Evolutionary conservation across 2,888 invertebrate genomes (phyloP).

Genomic region (Cabera pusaria): DNA sequence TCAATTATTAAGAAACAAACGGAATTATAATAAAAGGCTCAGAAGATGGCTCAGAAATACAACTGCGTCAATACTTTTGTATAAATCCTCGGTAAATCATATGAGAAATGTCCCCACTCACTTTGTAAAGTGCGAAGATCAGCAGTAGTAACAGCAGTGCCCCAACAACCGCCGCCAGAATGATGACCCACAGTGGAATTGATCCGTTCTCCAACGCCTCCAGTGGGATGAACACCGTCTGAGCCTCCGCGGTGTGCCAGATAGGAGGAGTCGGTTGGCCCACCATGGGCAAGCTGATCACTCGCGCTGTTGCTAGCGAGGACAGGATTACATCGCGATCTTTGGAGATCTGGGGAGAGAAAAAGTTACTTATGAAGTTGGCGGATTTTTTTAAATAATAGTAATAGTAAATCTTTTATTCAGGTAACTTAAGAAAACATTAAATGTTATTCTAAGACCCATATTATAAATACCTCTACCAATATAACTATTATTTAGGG

Average conservation of each 20-base stretch:
- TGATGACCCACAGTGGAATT: slow-evolving; percentile 93
- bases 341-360: slow-evolving; percentile 70
- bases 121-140: slow-evolving; percentile 92
- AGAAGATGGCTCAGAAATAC: too few relatives aligned
- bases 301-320: slow-evolving; percentile 88
- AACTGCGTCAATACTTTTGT: too few relatives aligned
- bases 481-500: too few relatives aligned
- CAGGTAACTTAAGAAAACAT: too few relatives aligned
- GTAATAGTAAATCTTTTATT: too few relatives aligned
- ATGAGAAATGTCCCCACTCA: slow-evolving; percentile 65
- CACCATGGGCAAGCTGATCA: slow-evolving; percentile 88
- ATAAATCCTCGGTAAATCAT: too few relatives aligned
- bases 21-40: too few relatives aligned
- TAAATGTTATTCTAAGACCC: too few relatives aligned
- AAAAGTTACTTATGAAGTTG: too few relatives aligned
- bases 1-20: too few relatives aligned
- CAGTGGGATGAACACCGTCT: slow-evolving; percentile 87
- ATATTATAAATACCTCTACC: too few relatives aligned
- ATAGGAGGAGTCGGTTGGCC: slow-evolving; percentile 85
- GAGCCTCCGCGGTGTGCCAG: slow-evolving; percentile 87
- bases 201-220: slow-evolving; percentile 85
- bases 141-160: slow-evolving; percentile 90
- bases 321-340: slow-evolving; percentile 86
- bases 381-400: too few relatives aligned
- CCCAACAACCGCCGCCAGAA: slow-evolving; percentile 92